These are phyloP conservation scores for Eupithecia vulgata DNA, from an alignment of 2,888 invertebrate species.

Conservation along the genomic window DNA sequence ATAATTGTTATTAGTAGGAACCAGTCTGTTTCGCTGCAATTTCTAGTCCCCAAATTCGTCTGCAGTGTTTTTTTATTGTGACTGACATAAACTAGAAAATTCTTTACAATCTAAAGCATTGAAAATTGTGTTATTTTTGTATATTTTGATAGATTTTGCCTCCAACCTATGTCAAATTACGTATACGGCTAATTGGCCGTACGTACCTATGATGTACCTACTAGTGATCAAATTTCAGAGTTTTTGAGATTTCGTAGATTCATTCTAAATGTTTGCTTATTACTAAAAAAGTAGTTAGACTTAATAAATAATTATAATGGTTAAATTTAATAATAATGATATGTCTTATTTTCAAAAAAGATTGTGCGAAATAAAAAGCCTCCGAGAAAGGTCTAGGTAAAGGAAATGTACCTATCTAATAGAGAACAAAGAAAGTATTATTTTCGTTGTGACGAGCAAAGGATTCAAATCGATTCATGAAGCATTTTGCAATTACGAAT, in stretches of 20 bases:
- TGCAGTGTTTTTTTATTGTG: not conserved
- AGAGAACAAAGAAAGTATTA: not conserved
- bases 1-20: not conserved
- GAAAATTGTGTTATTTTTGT: not conserved
- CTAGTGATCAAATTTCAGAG: not conserved
- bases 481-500: not conserved
- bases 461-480: not conserved
- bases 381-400: not conserved
- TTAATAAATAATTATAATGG: not conserved
- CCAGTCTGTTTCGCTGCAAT: not conserved
- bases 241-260: not conserved
- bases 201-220: too few relatives aligned
- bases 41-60: not conserved
- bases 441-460: not conserved
- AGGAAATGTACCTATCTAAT: too few relatives aligned
- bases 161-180: not conserved
- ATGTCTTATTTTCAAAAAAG: conserved; percentile 49
- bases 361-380: not conserved
- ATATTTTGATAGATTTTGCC: not conserved
- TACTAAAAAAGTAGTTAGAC: conserved; percentile 4
- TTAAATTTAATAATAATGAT: conserved; percentile 59
- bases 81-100: not conserved
- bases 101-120: not conserved
- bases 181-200: not conserved
- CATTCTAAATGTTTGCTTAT: not conserved